Base-by-base conservation (phyloP, 1,140 invertebrate genomes). In the Steinernema feltiae region DNA sequence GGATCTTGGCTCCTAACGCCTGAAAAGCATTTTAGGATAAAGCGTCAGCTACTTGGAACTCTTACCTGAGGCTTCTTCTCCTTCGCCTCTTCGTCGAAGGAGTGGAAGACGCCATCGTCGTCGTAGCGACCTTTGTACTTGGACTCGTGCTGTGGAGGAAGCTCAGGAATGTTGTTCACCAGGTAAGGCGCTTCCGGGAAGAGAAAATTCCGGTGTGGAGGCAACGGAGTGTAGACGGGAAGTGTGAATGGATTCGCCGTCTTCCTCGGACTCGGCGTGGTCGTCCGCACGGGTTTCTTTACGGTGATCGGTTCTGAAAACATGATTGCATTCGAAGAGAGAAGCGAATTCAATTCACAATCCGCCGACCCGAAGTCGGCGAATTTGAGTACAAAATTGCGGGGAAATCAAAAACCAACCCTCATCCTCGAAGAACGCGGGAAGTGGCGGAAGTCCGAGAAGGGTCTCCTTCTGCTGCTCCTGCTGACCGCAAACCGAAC, bases 51-150 rank as follows among this genome's bases (percentile, higher is more conserved):
- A 7, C 15, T 63, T 7, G 12, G 24, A 63, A 63, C 7, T 12
- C 41, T 46, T n/a, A 46, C 53, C 53, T 63, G 53, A 3, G 53
- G 15, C 24, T 63, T 63, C 24, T 63, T 63, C 53, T 63, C 53
- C 53, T 63, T 63, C 15, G 53, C 3, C 53, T 63, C 53, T 21
- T 63, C 53, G 53, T 63, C 53, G 53, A n/a, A 15, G 53, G 53
- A 21, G 53, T 63, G 53, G 53, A 63, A 63, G 53, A 63, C 53
- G 53, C 53, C 53, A 21, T 63, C 53, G 53, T 63, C 53, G 24
- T 63, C 53, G 53, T 63, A 63, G 53, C 24, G 53, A 3, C 53
- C 53, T 21, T 63, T 63, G 53, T 63, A 63, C 53, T 63, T 63
- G 53, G 53, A 63, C 53, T 63, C 53, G 53, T 15, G 53, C 24